phyloP scores from a whole-genome alignment of 2,888 invertebrate species.

The Lomographa bimaculata region DNA sequence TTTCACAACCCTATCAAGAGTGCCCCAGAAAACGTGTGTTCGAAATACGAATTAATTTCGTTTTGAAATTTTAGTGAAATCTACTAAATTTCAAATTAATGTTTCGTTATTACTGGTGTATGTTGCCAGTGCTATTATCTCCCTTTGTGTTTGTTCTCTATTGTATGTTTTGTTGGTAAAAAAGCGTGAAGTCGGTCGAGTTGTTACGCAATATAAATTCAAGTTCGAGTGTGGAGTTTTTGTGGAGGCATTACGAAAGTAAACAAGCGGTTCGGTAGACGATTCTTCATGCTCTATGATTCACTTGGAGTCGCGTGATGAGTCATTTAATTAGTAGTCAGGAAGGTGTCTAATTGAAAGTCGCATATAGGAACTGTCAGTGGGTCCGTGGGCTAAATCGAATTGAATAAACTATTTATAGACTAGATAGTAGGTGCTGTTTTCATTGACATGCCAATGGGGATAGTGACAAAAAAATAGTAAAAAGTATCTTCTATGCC shows the following conservation, averaged over 20 bases:
- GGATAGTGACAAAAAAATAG: no score
- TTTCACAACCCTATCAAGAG: conserved; percentile 59
- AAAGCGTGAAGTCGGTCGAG: conserved; percentile 64
- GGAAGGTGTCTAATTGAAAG: conserved; percentile 5
- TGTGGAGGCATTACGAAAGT: conserved; percentile 48
- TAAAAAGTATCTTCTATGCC: no score
- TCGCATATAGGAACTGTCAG: conserved; percentile 7
- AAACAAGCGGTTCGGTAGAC: conserved; percentile 40
- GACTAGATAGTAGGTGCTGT: no score
- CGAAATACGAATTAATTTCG: conserved; percentile 56
- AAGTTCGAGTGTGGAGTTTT: conserved; percentile 52
- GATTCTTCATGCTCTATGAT: conserved; percentile 36
- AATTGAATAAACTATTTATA: no score
- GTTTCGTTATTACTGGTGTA: conserved; percentile 57
- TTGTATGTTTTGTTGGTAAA: conserved; percentile 57
- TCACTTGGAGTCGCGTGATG: conserved; percentile 20
- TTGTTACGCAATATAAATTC: conserved; percentile 60
- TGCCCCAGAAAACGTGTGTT: conserved; percentile 60
- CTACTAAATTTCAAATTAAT: conserved; percentile 72
- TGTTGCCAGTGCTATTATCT: conserved; percentile 43
- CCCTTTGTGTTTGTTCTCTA: conserved; percentile 52
- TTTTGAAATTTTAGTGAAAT: conserved; percentile 76
- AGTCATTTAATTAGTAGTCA: conserved; percentile 19
- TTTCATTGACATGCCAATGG: no score
- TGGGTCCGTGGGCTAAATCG: no score